phyloP scores from a whole-genome alignment of 2,888 invertebrate genomes.

The Idaea aversata region DNA sequence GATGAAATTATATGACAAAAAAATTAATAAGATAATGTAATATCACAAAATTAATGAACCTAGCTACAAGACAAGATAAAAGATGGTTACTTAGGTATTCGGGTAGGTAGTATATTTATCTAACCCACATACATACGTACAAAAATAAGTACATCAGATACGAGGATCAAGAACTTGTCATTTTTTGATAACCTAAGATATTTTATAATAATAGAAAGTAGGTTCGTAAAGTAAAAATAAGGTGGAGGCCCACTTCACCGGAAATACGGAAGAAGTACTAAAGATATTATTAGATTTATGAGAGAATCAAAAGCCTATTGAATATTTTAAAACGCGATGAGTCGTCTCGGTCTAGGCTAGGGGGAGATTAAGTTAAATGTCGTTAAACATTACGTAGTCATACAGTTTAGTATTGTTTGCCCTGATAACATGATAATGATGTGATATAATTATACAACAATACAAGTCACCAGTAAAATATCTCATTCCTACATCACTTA shows the following conservation, averaged over 20 bases:
- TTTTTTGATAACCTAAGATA: neutral
- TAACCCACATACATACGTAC: neutral
- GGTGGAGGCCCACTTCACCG: too few relatives aligned
- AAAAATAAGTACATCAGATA: neutral
- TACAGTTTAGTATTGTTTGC: constrained; percentile 54
- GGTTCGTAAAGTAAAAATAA: neutral
- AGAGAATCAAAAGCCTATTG: neutral
- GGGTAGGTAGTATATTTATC: neutral
- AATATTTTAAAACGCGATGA: neutral
- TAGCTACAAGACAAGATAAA: neutral
- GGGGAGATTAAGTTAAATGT: constrained; percentile 27
- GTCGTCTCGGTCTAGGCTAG: neutral
- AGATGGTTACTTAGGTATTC: neutral
- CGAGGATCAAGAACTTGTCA: neutral
- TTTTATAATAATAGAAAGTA: neutral
- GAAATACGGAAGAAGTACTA: too few relatives aligned
- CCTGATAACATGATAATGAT: constrained; percentile 48
- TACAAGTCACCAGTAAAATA: constrained; percentile 31
- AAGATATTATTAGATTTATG: neutral
- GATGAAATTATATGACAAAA: neutral
- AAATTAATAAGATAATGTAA: neutral
- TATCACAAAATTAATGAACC: neutral
- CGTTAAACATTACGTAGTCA: constrained; percentile 31
- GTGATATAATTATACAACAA: constrained; percentile 15
- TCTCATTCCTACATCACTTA: constrained; percentile 27